Percentiles rank a stretch among this genome's conserved stretches.
Evolutionary conservation across 2,888 invertebrate genomes (phyloP).

Genomic region (Eumerus sabulonum): DNA sequence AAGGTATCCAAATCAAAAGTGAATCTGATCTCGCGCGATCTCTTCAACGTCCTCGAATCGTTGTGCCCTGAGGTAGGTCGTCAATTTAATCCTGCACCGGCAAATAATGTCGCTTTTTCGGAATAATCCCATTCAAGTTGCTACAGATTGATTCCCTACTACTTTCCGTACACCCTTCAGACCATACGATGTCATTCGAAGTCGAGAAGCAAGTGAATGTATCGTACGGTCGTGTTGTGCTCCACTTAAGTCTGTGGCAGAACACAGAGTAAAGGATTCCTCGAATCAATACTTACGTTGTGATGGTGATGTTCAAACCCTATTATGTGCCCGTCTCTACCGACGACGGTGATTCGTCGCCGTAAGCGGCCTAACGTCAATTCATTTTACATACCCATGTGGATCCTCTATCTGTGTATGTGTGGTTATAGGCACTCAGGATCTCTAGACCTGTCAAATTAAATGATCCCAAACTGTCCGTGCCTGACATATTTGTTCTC

Average conservation of each 20-base stretch:
- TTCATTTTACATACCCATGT: conserved; percentile 15
- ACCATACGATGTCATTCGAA: no score
- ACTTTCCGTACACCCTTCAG: conserved; percentile 7
- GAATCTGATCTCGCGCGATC: conserved; percentile 45
- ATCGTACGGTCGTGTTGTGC: conserved; percentile 52
- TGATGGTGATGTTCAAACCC: conserved; percentile 24
- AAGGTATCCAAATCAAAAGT: conserved; percentile 45
- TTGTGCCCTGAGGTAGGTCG: conserved; percentile 70
- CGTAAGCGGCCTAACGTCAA: conserved; percentile 20
- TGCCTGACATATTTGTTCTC: conserved; percentile 72
- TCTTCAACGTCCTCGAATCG: no score
- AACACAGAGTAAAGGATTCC: conserved; percentile 37
- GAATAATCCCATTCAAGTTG: conserved; percentile 68
- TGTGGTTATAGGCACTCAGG: conserved; percentile 17
- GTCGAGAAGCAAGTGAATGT: conserved; percentile 35
- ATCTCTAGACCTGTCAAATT: conserved; percentile 70
- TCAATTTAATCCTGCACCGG: conserved; percentile 71
- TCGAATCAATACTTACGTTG: conserved; percentile 51
- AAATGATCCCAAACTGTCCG: conserved; percentile 71
- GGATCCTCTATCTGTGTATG: conserved; percentile 3
- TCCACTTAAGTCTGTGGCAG: conserved; percentile 57
- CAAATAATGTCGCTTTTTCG: conserved; percentile 69
- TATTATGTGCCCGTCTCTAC: not conserved
- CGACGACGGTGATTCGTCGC: no score
- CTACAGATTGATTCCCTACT: conserved; percentile 50